Evolutionary conservation across 1,140 invertebrate genomes (phyloP).

Genomic region (Musca vetustissima): DNA sequence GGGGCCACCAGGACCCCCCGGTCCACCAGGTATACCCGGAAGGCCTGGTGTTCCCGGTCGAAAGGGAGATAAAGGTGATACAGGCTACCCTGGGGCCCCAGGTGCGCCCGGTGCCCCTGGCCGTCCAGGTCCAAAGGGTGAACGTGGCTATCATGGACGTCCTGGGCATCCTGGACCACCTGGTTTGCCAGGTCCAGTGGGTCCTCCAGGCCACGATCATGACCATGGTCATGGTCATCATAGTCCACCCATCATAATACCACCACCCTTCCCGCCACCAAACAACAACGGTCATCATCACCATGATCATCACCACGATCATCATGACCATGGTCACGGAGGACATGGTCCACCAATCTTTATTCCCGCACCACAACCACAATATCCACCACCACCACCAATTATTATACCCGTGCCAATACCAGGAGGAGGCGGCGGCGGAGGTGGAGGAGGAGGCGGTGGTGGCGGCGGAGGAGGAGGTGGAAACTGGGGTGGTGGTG

Average conservation of each 20-base stretch:
- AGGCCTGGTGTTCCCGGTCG: neutral
- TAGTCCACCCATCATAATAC: neutral
- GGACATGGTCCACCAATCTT: no score
- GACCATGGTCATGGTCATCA: slow-evolving; percentile 32
- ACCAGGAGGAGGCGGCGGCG: no score
- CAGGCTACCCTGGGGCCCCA: slow-evolving; percentile 42
- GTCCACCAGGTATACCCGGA: neutral
- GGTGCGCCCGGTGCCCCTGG: slow-evolving; percentile 42
- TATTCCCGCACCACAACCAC: neutral
- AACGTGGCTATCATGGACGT: slow-evolving; percentile 20
- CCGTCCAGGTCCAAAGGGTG: neutral
- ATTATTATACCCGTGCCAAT: no score
- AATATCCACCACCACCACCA: neutral
- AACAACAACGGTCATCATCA: slow-evolving; percentile 8
- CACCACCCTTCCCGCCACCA: slow-evolving; percentile 1
- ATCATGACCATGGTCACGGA: neutral
- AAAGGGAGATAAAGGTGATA: neutral
- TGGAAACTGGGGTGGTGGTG: no score
- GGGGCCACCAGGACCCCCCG: neutral
- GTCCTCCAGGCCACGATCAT: slow-evolving; percentile 35
- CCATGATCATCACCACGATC: slow-evolving; percentile 16
- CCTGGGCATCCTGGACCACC: slow-evolving; percentile 27
- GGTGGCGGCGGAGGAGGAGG: no score
- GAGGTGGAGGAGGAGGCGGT: no score
- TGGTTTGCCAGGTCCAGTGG: slow-evolving; percentile 17